These are phyloP conservation scores for Caradrina clavipalpis DNA, from an alignment of 2,888 invertebrate genomes.

Conservation along the genomic window DNA sequence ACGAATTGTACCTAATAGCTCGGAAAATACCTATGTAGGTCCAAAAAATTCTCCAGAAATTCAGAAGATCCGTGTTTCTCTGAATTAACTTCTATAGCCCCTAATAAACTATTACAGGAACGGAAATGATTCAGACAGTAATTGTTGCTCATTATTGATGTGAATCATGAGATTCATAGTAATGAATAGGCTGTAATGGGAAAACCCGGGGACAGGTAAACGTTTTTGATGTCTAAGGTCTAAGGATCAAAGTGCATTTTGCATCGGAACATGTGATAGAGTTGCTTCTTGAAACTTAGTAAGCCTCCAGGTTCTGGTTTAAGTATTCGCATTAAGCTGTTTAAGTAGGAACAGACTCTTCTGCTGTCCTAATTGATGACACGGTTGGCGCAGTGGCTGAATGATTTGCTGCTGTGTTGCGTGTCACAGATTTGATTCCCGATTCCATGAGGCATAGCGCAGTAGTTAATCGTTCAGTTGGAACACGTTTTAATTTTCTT, in stretches of 20 bases:
- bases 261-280: background rate
- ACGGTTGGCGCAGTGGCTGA: no score
- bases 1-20: conserved; percentile 42
- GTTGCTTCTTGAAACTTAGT: no score
- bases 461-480: no score
- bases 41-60: conserved; percentile 41
- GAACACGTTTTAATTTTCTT: no score
- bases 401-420: no score
- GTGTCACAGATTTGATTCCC: no score
- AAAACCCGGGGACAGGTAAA: conserved; percentile 68
- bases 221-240: conserved; percentile 8
- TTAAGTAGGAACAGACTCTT: no score
- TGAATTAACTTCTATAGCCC: conserved; percentile 71
- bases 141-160: conserved; percentile 71
- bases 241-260: conserved; percentile 14
- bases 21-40: conserved; percentile 33
- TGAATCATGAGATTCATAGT: conserved; percentile 70
- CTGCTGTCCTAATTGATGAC: no score
- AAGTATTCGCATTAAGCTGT: no score
- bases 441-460: no score
- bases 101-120: conserved; percentile 66
- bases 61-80: conserved; percentile 62
- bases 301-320: no score
- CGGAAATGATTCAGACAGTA: conserved; percentile 73
- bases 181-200: conserved; percentile 67